phyloP scores from a whole-genome alignment of 2,888 invertebrate species.

The Ochropleura plecta region DNA sequence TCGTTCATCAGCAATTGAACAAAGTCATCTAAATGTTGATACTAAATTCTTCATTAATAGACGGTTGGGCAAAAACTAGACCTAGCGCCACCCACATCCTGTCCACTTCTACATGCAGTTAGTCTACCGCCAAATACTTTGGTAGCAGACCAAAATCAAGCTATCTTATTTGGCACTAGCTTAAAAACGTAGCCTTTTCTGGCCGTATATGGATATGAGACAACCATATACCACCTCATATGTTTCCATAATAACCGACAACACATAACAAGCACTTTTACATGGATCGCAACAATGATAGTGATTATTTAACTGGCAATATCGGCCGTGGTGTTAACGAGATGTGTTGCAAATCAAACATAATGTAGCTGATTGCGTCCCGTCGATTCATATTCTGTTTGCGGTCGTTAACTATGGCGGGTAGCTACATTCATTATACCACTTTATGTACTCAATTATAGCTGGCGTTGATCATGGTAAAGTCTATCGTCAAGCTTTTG shows the following conservation, averaged over 20 bases:
- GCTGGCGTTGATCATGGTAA: conserved; percentile 37
- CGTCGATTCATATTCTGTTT: conserved; percentile 76
- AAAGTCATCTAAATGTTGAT: neutral
- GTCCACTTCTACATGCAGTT: neutral
- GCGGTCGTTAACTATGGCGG: conserved; percentile 79
- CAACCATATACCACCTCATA: neutral
- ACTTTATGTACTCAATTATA: conserved; percentile 54
- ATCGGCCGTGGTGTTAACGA: conserved; percentile 68
- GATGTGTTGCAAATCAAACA: conserved; percentile 78
- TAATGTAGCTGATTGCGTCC: conserved; percentile 78
- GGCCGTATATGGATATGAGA: too few species aligned
- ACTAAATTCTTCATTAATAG: neutral
- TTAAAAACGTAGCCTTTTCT: neutral
- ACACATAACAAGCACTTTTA: conserved; percentile 41
- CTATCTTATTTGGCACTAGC: neutral
- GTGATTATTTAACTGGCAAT: conserved; percentile 57
- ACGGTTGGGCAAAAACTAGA: neutral
- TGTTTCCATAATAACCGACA: conserved; percentile 11
- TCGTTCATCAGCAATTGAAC: neutral
- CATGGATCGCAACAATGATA: conserved; percentile 49
- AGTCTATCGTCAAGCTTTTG: conserved; percentile 25
- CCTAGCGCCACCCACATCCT: neutral
- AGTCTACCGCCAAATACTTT: neutral
- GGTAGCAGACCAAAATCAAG: neutral
- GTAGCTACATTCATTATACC: conserved; percentile 53